Base-by-base conservation (phyloP, 2,797 vertebrate species). In the Sebastiscus tertius region DNA sequence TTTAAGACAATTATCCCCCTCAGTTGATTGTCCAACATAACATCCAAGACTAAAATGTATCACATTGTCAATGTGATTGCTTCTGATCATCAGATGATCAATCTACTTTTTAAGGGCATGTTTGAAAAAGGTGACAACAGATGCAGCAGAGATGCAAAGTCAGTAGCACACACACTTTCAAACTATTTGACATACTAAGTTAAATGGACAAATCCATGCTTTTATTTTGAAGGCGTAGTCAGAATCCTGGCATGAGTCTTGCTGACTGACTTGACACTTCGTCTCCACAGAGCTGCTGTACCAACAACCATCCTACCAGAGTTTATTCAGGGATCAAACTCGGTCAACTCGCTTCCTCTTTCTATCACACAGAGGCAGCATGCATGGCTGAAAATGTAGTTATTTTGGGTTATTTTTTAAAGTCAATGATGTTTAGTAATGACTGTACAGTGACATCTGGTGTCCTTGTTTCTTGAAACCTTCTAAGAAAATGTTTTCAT, bases 161-260 rank as follows among this genome's bases (percentile, higher is more conserved):
- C 13, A 63, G 42, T 13, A 22, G 12, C 26, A 3, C 6, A 49
- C 10, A 49, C 10, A 16, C 9, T 20, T 33, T n/a, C 16, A 33
- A 42, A 18, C 8, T 29, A 24, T 20, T 12, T 2, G 6, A 12
- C 34, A 29, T 18, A 14, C 20, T 1, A 6, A 7, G 46, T 3
- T 1, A 29, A 7, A 54, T 26, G 24, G 6, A 34, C 1, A 8
- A 9, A 31, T n/a, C 5, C 4, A n/a, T 33, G 71, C 87, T 87
- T 83, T 91, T 89, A 90, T 75, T 89, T 86, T 87, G 82, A 89
- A 91, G 46, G 33, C 0, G 0, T 5, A 2, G 1, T n/a, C 1
- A 16, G n/a, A 46, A 9, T 2, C 11, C 52, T 67, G 49, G 2
- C 1, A 2, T 4, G 1, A 4, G 55, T 58, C n/a, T 39, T 18